phyloP scores from a whole-genome alignment of 1,140 invertebrate genomes.

The Drosophila varians region DNA sequence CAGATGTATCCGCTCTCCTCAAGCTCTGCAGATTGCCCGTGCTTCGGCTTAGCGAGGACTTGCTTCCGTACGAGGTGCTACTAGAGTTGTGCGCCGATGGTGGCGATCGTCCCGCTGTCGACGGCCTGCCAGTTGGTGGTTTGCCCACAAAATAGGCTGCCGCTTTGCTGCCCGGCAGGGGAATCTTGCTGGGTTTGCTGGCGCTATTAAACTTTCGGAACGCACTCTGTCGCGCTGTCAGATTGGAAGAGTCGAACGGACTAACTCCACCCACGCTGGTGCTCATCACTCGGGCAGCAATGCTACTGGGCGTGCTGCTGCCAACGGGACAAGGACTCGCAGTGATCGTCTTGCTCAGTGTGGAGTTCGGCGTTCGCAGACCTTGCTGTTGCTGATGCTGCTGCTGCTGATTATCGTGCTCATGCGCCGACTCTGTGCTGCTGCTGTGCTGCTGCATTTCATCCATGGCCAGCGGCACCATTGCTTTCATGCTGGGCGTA shows the following conservation, averaged over 20 bases:
- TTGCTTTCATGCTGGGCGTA: conserved; percentile 85
- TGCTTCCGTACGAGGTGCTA: conserved; percentile 84
- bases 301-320: conserved; percentile 84
- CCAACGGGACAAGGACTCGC: conserved; percentile 50
- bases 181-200: conserved; percentile 89
- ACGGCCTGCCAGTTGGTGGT: conserved; percentile 84
- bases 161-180: conserved; percentile 85
- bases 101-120: conserved; percentile 70
- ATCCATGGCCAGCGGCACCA: conserved; percentile 85
- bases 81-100: conserved; percentile 74
- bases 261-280: conserved; percentile 74
- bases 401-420: conserved; percentile 82
- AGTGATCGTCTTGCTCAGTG: conserved; percentile 59
- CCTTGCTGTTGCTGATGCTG: background rate
- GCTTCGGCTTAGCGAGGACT: conserved; percentile 76
- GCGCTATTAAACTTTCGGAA: conserved; percentile 83
- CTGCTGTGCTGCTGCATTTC: conserved; percentile 86
- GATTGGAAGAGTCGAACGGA: conserved; percentile 59
- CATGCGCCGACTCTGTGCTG: conserved; percentile 87
- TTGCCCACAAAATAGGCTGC: conserved; percentile 84
- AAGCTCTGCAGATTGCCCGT: conserved; percentile 84
- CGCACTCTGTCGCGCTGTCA: conserved; percentile 44
- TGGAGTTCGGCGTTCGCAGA: conserved; percentile 37
- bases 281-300: conserved; percentile 71
- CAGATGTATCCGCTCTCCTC: conserved; percentile 84